Conservation (phyloP, 1,140 invertebrate genomes). For the Harlomillsia oculata region DNA sequence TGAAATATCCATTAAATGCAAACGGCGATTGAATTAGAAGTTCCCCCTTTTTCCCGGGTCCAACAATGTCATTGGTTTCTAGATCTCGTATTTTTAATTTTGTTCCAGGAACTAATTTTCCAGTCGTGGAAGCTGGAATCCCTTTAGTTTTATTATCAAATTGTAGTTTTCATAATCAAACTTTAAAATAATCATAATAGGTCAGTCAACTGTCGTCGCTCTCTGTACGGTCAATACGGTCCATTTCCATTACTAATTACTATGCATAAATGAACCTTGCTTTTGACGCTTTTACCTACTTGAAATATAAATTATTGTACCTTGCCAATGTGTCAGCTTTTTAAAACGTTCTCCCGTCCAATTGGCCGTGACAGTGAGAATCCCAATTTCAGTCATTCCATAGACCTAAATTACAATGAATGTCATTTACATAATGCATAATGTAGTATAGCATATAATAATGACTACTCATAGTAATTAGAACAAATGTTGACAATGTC, state of each 20-base stretch:
- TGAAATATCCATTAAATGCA: background rate
- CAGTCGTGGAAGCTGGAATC: background rate
- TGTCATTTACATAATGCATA: too few species aligned
- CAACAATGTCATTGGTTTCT: background rate
- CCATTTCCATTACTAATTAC: background rate
- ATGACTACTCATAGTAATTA: too few species aligned
- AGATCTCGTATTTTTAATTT: constrained; percentile 1
- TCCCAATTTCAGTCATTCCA: background rate
- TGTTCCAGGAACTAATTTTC: background rate
- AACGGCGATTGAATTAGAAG: background rate
- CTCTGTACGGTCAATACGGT: background rate
- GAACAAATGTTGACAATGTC: too few species aligned
- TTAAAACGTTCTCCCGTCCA: too few species aligned
- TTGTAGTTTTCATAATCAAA: background rate
- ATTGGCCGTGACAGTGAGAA: background rate
- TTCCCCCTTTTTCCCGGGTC: constrained; percentile 6
- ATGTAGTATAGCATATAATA: too few species aligned
- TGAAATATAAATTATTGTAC: too few species aligned
- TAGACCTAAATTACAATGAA: background rate
- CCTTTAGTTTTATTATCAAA: background rate
- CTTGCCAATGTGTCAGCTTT: too few species aligned
- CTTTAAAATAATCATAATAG: background rate
- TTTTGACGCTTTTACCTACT: too few species aligned
- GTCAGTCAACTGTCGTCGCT: background rate
- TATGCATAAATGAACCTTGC: background rate